Evolutionary conservation across 2,888 invertebrate species (phyloP).

Genomic region (Sarcophaga caerulescens): DNA sequence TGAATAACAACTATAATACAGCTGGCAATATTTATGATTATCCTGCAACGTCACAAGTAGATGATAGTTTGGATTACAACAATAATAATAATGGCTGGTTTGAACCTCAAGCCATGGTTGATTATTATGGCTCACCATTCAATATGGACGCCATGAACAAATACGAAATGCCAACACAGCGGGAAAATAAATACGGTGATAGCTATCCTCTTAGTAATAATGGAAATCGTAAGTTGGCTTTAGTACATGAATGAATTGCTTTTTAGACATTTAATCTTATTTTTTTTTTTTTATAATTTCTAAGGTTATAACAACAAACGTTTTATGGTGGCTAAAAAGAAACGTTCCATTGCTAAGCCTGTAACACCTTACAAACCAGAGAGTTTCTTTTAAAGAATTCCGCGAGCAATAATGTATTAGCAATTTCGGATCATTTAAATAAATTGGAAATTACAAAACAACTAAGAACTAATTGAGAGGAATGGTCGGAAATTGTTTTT

Average conservation of each 20-base stretch:
- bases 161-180: conserved; percentile 75
- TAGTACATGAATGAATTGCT: neutral
- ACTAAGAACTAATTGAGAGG: neutral
- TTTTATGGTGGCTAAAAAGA: conserved; percentile 80
- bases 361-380: conserved; percentile 74
- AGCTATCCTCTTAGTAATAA: conserved; percentile 66
- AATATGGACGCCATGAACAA: conserved; percentile 78
- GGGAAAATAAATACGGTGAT: conserved; percentile 76
- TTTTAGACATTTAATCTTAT: neutral
- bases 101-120: conserved; percentile 75
- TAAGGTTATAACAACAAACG: conserved; percentile 78
- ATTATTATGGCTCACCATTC: conserved; percentile 78
- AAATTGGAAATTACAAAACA: conserved; percentile 11
- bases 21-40: conserved; percentile 66
- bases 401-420: neutral
- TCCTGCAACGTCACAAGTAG: conserved; percentile 70
- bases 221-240: conserved; percentile 75
- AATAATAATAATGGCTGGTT: conserved; percentile 73
- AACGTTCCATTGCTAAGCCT: conserved; percentile 78
- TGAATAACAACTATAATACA: conserved; percentile 64
- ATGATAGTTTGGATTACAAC: conserved; percentile 70
- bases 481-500: no score
- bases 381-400: conserved; percentile 75
- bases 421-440: neutral
- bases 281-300: conserved; percentile 20